Conservation (phyloP, 1,140 invertebrate species). For the Leptoteleia sp. region DNA sequence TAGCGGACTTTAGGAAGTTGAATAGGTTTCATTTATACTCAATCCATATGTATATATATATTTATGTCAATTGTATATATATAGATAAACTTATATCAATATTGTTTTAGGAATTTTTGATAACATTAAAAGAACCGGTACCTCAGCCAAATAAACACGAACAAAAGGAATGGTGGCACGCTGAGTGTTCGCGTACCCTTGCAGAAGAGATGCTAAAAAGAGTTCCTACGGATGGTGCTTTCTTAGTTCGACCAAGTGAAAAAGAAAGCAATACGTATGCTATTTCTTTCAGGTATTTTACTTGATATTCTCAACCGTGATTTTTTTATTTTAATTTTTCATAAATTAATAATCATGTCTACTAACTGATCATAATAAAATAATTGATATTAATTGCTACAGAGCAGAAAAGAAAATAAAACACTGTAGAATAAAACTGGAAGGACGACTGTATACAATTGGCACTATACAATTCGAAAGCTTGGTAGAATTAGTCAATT, state of each 20-base stretch:
- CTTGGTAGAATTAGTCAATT: constrained; percentile 94
- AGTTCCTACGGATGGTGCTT: constrained; percentile 93
- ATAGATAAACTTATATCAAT: no score
- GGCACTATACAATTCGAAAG: constrained; percentile 96
- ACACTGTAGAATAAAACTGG: constrained; percentile 95
- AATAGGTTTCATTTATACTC: no score
- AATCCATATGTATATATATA: no score
- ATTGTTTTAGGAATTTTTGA: constrained; percentile 92
- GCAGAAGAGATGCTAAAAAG: constrained; percentile 93
- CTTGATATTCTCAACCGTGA: constrained; percentile 1
- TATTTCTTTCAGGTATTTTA: constrained; percentile 93
- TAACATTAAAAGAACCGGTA: constrained; percentile 93
- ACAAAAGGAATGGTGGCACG: constrained; percentile 96
- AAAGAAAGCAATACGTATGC: constrained; percentile 92
- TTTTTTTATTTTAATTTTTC: no score
- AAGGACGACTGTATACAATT: constrained; percentile 94
- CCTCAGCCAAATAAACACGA: constrained; percentile 97
- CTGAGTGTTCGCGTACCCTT: constrained; percentile 87
- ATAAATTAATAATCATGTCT: no score
- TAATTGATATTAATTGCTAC: no score
- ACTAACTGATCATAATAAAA: no score
- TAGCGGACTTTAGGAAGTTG: no score
- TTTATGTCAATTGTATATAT: no score
- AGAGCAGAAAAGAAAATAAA: constrained; percentile 96
- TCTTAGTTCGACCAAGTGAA: constrained; percentile 93